Evolutionary conservation across 2,797 vertebrate species (phyloP), one percentile per base, ranked within the genome.

Genomic region (Bradypodion ventrale): DNA sequence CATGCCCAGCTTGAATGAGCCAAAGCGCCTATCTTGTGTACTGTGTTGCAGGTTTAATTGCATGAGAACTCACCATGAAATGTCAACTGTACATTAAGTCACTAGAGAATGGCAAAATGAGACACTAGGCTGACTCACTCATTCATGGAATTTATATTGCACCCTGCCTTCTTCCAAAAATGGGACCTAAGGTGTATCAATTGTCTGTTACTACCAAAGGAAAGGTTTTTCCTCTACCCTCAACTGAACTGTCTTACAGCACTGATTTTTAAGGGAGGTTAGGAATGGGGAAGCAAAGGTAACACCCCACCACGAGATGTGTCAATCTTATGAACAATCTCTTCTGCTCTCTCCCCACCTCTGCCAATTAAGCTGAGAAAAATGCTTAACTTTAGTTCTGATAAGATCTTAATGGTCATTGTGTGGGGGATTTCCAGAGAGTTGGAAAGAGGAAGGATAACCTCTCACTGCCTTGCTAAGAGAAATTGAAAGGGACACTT

Each of bases 91-190:
- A 87, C 69, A n/a, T 78, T 65, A 88, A 60, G 75, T 4, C 1
- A 59, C 25, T 78, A 78, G 80, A 87, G 73, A 83, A 89, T 35
- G 9, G 78, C n/a, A 80, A 82, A 83, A 37, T 21, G 23, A 10
- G 37, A 70, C 15, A 35, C 32, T 35, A 19, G 65, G 8, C 52
- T 19, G 3, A 56, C 52, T 19, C 52, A 56, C 21, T 56, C 52
- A 21, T 15, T 56, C 52, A 56, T 21, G 19, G 12, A 4, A 56
- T 56, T 56, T 56, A 56, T 56, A 16, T 56, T 56, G 21, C 52
- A 16, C 52, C 52, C 52, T 56, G 19, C 52, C 49, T 52, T 52
- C 49, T 52, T 52, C 49, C 52, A 56, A 56, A 5, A 56, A 56
- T 56, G 52, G 52, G 52, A 19, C 1, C 15, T 19, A 56, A 21